Evolutionary conservation across 2,797 vertebrate genomes (phyloP), one percentile per base, ranked within the genome.

Genomic region (Leuciscus waleckii): DNA sequence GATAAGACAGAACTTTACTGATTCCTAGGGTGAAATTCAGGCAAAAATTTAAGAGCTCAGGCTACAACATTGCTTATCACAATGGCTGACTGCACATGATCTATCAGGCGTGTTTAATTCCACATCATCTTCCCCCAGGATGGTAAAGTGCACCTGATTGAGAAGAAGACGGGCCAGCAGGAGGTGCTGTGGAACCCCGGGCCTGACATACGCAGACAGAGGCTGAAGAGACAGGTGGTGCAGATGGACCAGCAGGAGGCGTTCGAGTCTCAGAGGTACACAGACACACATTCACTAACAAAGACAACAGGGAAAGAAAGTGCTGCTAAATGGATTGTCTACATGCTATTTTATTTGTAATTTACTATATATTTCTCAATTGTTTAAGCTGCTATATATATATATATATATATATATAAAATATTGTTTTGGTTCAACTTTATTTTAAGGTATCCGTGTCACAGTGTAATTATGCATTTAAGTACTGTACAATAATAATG

Each of bases 191-290:
- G 98, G 98, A 97, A 95, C 92, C 97, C 98, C 0, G 96, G 92
- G 0, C 58, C 92, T 8, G 97, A 98, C 35, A 94, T 98, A 10
- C 96, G 97, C 49, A 90, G 90, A 86, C 95, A 94, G 90, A 94
- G 98, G 39, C 95, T 99, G 88, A 97, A 95, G 91, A 96, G 96
- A 87, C 96, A 95, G 89, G 96, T 97, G 37, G 98, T 99, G 29
- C 94, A 93, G 7, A 89, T 96, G 7, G 96, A 97, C 82, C 96
- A 99, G 88, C 98, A 99, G 93, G 96, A 92, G 0, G 95, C 96
- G 89, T 96, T 97, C 87, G 98, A 99, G 92, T 99, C 98, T 0
- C 97, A 98, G 91, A 96, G 97, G 98, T 99, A 4, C 35, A 29
- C 3, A 32, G 2, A 73, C 26, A 39, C 43, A 9, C 10, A 6